These are phyloP conservation scores for Cavia aperea DNA, from an alignment of 2,113 vertebrate genomes.

Conservation along the genomic window DNA sequence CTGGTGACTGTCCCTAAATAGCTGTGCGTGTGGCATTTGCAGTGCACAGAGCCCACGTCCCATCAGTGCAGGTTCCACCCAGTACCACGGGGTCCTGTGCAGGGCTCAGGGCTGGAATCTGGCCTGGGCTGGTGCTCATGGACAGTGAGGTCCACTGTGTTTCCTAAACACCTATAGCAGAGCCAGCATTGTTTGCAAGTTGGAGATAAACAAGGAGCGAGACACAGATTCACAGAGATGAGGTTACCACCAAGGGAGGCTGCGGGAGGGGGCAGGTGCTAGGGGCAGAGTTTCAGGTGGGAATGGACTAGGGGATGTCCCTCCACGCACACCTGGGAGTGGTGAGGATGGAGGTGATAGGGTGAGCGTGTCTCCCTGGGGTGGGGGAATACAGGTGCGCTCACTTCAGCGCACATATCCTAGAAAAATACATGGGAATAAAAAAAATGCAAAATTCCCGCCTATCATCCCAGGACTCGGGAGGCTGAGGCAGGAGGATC, in stretches of 20 bases:
- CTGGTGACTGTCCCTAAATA: not conserved
- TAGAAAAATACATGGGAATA: not conserved
- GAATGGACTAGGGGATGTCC: no score
- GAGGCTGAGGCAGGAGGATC: no score
- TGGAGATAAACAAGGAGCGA: not conserved
- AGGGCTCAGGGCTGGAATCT: not conserved
- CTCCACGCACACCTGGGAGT: not conserved
- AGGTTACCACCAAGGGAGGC: not conserved
- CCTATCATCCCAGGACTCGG: no score
- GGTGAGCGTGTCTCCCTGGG: not conserved
- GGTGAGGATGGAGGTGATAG: not conserved
- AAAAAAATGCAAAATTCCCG: not conserved
- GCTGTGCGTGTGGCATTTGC: no score
- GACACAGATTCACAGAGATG: not conserved
- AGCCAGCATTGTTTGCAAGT: not conserved
- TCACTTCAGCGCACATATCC: not conserved
- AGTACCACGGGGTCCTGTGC: not conserved
- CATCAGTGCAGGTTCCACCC: not conserved
- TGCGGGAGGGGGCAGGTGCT: no score
- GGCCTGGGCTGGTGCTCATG: not conserved
- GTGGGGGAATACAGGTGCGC: no score
- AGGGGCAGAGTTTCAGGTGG: not conserved
- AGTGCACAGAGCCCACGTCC: not conserved
- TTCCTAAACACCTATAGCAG: not conserved
- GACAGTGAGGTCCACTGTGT: rapidly evolving